These are phyloP conservation scores for Thecocarcelia acutangulata DNA, from an alignment of 2,888 invertebrate genomes.

Conservation along the genomic window DNA sequence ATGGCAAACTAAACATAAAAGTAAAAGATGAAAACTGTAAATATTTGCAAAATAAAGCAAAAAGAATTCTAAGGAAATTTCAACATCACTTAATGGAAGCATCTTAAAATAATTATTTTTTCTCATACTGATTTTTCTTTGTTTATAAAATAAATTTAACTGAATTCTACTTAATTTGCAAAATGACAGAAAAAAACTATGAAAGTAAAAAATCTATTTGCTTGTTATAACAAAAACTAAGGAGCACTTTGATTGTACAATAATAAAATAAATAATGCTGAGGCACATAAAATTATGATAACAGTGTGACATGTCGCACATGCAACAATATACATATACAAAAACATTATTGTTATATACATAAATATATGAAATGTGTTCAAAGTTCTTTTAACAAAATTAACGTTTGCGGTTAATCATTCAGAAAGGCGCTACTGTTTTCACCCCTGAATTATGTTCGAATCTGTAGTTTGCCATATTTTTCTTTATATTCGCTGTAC, in stretches of 20 bases:
- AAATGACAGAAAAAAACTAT: slow-evolving; percentile 19
- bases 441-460: no score
- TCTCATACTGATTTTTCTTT: slow-evolving; percentile 57
- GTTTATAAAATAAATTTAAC: slow-evolving; percentile 43
- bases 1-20: slow-evolving; percentile 12
- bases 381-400: no score
- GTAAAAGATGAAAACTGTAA: neutral
- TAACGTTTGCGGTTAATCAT: no score
- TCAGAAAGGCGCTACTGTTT: no score
- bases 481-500: no score
- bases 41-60: slow-evolving; percentile 33
- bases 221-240: slow-evolving; percentile 47
- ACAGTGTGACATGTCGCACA: slow-evolving; percentile 12
- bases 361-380: no score
- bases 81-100: slow-evolving; percentile 45
- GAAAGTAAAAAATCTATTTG: slow-evolving; percentile 34
- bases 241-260: slow-evolving; percentile 51
- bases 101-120: slow-evolving; percentile 41
- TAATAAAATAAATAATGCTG: slow-evolving; percentile 46
- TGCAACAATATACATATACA: neutral
- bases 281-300: slow-evolving; percentile 10
- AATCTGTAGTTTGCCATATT: no score
- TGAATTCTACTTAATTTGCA: slow-evolving; percentile 47
- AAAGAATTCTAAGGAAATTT: slow-evolving; percentile 51
- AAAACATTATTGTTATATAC: no score